Evolutionary conservation across 2,797 vertebrate species (phyloP), one percentile per base, ranked within the genome.

Genomic region (Scolopax bukidnonensis): DNA sequence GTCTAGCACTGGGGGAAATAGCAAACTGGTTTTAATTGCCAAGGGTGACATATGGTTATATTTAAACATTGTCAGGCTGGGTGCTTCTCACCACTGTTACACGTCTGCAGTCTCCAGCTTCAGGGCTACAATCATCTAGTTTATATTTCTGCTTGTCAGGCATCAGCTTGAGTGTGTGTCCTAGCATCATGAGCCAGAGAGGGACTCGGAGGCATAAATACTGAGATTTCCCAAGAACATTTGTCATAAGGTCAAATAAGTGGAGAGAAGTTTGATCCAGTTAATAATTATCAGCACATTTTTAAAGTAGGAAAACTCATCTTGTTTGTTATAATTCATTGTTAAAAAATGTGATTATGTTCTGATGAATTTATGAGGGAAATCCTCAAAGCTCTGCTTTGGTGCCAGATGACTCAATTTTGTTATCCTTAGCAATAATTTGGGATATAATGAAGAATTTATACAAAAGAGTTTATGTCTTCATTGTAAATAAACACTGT

Each of bases 331-430:
- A 25, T 73, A 87, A 89, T 77, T 96, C 63, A 77, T 92, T 79
- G 67, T 83, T 83, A 45, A 33, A 88, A 80, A 94, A 88, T 63
- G 28, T 21, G 64, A 71, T 76, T 74, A 48, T 21, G 16, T 83
- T 68, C 89, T 87, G 78, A 24, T 87, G 75, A 91, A 92, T 91
- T 94, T 95, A 91, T 12, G 56, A 89, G 90, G 75, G 84, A 92
- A 75, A 70, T 76, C 70, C 56, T 97, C 86, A 67, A 76, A n/a
- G 32, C n/a, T 63, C 75, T 93, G 88, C 75, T 89, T 82, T 51
- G 41, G 40, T 64, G 81, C 89, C 88, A 94, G 92, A 95, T n/a
- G 48, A 84, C 40, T 56, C 84, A 15, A 4, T 84, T 57, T 79
- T 82, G 63, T 90, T 93, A 81, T 86, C 59, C 76, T 78, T 45